Conservation (phyloP, 2,113 vertebrate genomes). For the Pavo muticus region DNA sequence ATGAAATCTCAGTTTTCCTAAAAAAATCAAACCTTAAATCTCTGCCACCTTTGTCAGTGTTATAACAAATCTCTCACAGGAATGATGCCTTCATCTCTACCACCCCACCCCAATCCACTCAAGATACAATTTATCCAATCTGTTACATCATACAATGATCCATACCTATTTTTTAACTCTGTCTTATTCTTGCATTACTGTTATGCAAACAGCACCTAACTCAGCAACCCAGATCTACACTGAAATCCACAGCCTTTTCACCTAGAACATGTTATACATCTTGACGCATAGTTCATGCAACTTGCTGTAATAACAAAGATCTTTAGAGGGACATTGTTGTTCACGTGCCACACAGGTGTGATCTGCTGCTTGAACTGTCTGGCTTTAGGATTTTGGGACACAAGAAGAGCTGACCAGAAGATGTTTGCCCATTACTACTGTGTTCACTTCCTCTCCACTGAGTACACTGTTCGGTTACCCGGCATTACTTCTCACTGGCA, state of each 20-base stretch:
- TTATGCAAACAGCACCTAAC: neutral
- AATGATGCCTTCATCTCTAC: neutral
- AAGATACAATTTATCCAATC: neutral
- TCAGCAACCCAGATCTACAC: neutral
- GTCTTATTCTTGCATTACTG: neutral
- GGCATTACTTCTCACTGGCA: neutral
- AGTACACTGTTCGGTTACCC: neutral
- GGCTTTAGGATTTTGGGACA: neutral
- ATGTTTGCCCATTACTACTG: neutral
- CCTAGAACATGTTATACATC: neutral
- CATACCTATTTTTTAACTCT: neutral
- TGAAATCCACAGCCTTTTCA: neutral
- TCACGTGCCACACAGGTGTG: neutral
- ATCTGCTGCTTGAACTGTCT: neutral
- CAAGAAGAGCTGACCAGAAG: neutral
- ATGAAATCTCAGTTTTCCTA: neutral
- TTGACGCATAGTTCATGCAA: neutral
- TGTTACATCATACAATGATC: neutral
- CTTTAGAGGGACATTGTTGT: fast-evolving
- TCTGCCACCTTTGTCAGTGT: neutral
- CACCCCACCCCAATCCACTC: neutral
- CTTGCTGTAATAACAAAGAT: neutral
- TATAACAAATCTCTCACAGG: neutral
- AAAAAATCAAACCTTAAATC: neutral
- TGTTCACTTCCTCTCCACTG: neutral